Percentiles rank a stretch among this genome's conserved stretches.
Evolutionary conservation across 1,140 invertebrate genomes (phyloP).

Genomic region (Triops longicaudatus): DNA sequence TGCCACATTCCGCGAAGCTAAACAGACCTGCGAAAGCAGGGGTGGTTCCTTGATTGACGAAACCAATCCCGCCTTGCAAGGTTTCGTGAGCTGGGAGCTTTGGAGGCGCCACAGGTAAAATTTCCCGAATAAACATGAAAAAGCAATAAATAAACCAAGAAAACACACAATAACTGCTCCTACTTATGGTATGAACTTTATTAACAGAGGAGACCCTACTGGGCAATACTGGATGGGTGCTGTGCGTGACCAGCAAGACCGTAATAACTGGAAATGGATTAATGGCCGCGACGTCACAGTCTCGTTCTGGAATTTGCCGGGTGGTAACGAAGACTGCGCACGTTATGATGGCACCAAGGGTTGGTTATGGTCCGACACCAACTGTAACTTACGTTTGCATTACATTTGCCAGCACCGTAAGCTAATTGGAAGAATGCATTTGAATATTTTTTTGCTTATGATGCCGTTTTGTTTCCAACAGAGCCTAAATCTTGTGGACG

Average conservation of each 20-base stretch:
- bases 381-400: slow-evolving; percentile 74
- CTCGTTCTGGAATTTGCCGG: slow-evolving; percentile 84
- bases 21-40: slow-evolving; percentile 67
- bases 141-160: too few species aligned
- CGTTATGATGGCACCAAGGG: slow-evolving; percentile 85
- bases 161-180: neutral
- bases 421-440: slow-evolving; percentile 38
- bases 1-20: slow-evolving; percentile 65
- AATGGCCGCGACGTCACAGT: slow-evolving; percentile 79
- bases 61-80: slow-evolving; percentile 86
- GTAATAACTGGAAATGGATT: slow-evolving; percentile 78
- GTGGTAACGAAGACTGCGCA: slow-evolving; percentile 74
- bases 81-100: slow-evolving; percentile 88
- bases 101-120: slow-evolving; percentile 74
- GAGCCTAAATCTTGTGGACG: slow-evolving; percentile 80
- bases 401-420: slow-evolving; percentile 91
- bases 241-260: slow-evolving; percentile 65
- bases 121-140: too few species aligned
- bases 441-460: slow-evolving; percentile 27
- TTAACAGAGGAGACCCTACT: slow-evolving; percentile 66
- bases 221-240: slow-evolving; percentile 94
- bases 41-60: slow-evolving; percentile 81
- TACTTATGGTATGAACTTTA: too few species aligned
- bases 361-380: slow-evolving; percentile 90
- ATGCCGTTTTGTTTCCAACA: slow-evolving; percentile 36